phyloP scores from a whole-genome alignment of 2,888 invertebrate species.

The Orthosia gracilis region DNA sequence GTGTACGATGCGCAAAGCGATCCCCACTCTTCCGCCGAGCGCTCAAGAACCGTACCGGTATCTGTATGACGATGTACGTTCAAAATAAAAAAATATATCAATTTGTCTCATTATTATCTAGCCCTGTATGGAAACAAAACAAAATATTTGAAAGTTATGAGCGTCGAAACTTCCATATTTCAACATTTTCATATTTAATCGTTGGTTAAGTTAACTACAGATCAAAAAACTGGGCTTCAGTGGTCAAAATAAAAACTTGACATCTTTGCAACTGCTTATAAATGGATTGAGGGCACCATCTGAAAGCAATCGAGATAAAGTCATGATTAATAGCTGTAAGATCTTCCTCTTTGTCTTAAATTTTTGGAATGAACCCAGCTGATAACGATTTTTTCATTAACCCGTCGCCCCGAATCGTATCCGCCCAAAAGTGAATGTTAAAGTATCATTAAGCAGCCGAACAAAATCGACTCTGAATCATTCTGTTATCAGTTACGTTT shows the following conservation, averaged over 20 bases:
- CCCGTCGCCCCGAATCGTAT: slow-evolving; percentile 34
- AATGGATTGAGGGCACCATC: slow-evolving; percentile 71
- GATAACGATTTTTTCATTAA: slow-evolving; percentile 72
- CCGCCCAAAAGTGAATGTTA: slow-evolving; percentile 21
- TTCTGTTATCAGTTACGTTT: slow-evolving; percentile 39
- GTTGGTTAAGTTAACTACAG: too few relatives aligned
- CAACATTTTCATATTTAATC: too few relatives aligned
- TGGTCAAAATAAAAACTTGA: slow-evolving; percentile 52
- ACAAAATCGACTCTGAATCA: slow-evolving; percentile 45
- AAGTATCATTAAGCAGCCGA: slow-evolving; percentile 44
- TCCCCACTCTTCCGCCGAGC: too few relatives aligned
- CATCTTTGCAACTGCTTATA: slow-evolving; percentile 67
- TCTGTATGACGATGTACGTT: too few relatives aligned
- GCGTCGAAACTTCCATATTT: too few relatives aligned
- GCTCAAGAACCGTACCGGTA: too few relatives aligned
- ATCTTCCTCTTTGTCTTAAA: slow-evolving; percentile 72
- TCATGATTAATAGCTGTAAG: slow-evolving; percentile 78
- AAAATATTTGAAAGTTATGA: too few relatives aligned
- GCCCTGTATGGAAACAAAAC: too few relatives aligned
- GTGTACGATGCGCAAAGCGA: too few relatives aligned
- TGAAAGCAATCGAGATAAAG: slow-evolving; percentile 76
- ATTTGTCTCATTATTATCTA: too few relatives aligned
- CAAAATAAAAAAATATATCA: too few relatives aligned
- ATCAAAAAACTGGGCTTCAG: too few relatives aligned
- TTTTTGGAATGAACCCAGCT: slow-evolving; percentile 71